Evolutionary conservation across 2,888 invertebrate genomes (phyloP).

Genomic region (Drosophila tripunctata): DNA sequence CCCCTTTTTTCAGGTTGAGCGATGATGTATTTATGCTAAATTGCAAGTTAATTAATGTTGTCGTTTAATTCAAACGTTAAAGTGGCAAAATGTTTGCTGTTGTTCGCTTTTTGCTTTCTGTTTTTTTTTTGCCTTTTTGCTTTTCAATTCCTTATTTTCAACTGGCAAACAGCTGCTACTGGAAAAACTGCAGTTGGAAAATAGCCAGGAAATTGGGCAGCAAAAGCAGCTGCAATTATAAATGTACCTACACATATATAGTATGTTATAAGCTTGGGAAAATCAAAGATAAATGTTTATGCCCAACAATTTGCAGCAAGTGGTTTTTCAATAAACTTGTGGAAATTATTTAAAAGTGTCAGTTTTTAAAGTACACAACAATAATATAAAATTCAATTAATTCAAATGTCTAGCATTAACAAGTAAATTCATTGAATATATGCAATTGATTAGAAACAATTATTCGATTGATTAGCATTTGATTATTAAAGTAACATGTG

Average conservation of each 20-base stretch:
- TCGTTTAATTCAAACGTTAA: slow-evolving; percentile 76
- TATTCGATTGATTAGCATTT: background rate
- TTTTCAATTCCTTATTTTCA: background rate
- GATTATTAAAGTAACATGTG: background rate
- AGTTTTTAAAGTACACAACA: no score
- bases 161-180: slow-evolving; percentile 48
- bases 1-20: slow-evolving; percentile 49
- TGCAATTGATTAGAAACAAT: background rate
- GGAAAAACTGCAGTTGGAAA: slow-evolving; percentile 50
- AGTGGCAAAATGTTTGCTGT: slow-evolving; percentile 70
- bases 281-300: slow-evolving; percentile 2
- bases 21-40: slow-evolving; percentile 80
- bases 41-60: slow-evolving; percentile 80
- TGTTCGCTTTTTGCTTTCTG: slow-evolving; percentile 6
- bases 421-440: background rate
- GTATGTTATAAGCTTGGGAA: slow-evolving; percentile 2
- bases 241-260: no score
- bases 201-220: slow-evolving; percentile 57
- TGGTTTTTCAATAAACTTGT: background rate
- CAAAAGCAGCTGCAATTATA: slow-evolving; percentile 39
- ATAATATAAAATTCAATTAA: background rate
- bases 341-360: background rate
- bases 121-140: background rate
- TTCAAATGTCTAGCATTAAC: background rate
- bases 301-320: background rate